Base-by-base conservation (phyloP, 2,888 invertebrate species). In the Eugnorisma glareosa region DNA sequence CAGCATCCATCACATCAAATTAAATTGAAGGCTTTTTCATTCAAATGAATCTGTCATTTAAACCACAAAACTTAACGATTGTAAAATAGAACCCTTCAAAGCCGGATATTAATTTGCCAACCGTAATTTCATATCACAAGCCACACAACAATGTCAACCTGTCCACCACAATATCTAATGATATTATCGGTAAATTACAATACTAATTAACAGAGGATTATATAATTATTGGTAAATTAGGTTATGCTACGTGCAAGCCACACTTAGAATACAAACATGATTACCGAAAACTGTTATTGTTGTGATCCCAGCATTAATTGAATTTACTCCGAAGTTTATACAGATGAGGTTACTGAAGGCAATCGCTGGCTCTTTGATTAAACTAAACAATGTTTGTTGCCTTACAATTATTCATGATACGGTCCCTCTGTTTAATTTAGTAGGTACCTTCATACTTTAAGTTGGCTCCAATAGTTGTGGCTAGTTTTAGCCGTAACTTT, bases 201-300 rank as follows among this genome's bases (percentile, higher is more conserved):
- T 67, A 77, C 76, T 86, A 89, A 90, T 86, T 87, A 86, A 87
- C 82, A 78, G 74, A 70, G 81, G 82, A 86, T 89, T 77, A 86
- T 73, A 85, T 86, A 85, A 88, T 88, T 87, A 86, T 84, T 77
- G 87, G 83, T 87, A 86, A 89, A 91, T 89, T 90, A 89, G 82
- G 88, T 85, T 84, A 86, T 87, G 87, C 82, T 82, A 35, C 81
- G 85, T 85, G 86, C 88, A 87, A 74, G 86, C 88, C 85, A 80
- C 90, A 92, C 92, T 93, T 92, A 89, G 88, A 93, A 88, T 92
- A 89, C 92, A 93, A 95, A 94, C 93, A 94, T 94, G 93, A 95
- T 95, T 94, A 94, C 89, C 91, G 91, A 94, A 94, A 95, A 95
- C 92, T 94, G 94, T 95, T 95, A 94, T 95, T 95, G 93, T 95